Evolutionary conservation across 2,113 vertebrate genomes (phyloP).

Genomic region (Platycercus adscitus): DNA sequence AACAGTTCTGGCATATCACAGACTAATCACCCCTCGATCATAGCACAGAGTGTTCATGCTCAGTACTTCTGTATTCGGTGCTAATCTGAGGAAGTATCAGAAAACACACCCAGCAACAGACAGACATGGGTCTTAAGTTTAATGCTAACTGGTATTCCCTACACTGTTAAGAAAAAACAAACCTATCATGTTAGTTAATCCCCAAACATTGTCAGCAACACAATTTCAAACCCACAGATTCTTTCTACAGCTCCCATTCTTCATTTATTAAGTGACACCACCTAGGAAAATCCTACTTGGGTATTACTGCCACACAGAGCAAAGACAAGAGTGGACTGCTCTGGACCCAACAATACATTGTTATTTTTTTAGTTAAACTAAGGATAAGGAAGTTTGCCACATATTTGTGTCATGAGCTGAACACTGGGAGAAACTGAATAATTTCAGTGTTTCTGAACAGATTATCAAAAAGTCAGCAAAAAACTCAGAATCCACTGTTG

Average conservation of each 20-base stretch:
- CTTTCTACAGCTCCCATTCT: not conserved
- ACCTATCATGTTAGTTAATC: not conserved
- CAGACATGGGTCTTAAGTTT: not conserved
- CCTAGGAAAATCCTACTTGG: not conserved
- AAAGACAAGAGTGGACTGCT: not conserved
- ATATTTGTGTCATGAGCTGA: not conserved
- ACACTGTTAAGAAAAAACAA: not conserved
- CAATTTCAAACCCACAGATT: not conserved
- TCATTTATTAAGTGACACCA: not conserved
- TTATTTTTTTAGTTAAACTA: not conserved
- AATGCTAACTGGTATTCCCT: not conserved
- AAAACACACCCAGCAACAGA: not conserved
- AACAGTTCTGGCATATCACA: not conserved
- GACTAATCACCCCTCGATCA: not conserved
- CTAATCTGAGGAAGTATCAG: not conserved
- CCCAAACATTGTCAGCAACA: not conserved
- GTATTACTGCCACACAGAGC: not conserved
- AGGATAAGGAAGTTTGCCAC: not conserved
- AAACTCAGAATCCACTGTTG: not conserved
- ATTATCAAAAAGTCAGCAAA: not conserved
- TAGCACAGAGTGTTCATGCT: fast-evolving
- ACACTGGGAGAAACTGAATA: not conserved
- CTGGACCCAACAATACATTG: not conserved
- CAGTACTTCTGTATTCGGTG: fast-evolving
- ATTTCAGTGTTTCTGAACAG: not conserved